Base-by-base conservation (phyloP, 2,888 invertebrate genomes). In the Julus scanicus region DNA sequence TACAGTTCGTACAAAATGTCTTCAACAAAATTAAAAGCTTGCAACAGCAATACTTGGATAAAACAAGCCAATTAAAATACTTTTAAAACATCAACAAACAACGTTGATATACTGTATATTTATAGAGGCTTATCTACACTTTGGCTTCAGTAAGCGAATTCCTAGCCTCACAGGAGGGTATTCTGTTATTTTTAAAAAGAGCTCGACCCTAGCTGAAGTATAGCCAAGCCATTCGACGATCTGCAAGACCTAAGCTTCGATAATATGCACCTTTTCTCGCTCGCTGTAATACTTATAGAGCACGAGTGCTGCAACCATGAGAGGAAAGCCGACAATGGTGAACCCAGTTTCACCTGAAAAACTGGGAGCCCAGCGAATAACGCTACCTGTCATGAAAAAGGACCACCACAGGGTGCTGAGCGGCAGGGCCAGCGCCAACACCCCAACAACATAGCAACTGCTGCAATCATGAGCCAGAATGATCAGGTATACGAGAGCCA, bases 311-410 rank as follows among this genome's bases (percentile, higher is more conserved):
- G 57, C 86, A 8, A 71, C 84, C 88, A 89, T 89, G 40, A 89
- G 88, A 37, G 89, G 89, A 15, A 89, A 84, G 2, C 89, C 89
- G 40, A 89, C 89, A 37, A 89, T 63, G 17, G 89, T 86, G 48
- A 89, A 89, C 3, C 89, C 89, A 37, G 89, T 89, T 80, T 89
- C 89, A 6, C 89, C 89, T 17, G 88, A 85, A 57, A 89, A 89
- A n/a, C 49, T 86, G 29, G 89, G 89, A 20, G 20, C 57, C 89
- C 89, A 89, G 5, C 86, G 63, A 29, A 87, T 88, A 0, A 86
- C 87, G 71, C 11, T 71, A 11, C 87, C 87, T 37, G 86, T 88
- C 71, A 87, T 71, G 57, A 89, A 89, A 48, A 89, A 89, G 17
- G 89, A 89, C 89, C 89, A 89, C 49, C 85, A 88, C 39, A 89